Evolutionary conservation across 2,888 invertebrate genomes (phyloP), one percentile per base, ranked within the genome.

Genomic region (Neria commutata): DNA sequence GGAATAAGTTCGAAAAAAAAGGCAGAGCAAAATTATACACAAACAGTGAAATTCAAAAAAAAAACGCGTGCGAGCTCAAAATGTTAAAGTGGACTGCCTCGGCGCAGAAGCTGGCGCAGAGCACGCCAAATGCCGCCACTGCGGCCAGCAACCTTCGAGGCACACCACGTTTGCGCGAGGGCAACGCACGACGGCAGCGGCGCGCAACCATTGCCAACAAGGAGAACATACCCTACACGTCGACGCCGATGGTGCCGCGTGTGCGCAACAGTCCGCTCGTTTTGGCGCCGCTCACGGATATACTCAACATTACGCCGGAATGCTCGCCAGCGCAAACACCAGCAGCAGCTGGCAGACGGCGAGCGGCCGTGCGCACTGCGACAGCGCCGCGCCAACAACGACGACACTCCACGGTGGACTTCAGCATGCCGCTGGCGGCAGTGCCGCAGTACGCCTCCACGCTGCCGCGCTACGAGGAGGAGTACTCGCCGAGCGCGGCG

Each of bases 61-160:
- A n/a, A n/a, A n/a, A n/a, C n/a, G n/a, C n/a, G n/a, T n/a, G n/a
- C n/a, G n/a, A n/a, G n/a, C n/a, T n/a, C n/a, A 67, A 51, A 21
- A 80, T 80, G 80, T 74, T 80, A 47, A 80, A 80, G 76, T 80
- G 80, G 80, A 76, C 81, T 11, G 71, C 75, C n/a, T 73, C 80
- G 34, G 71, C 72, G 23, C 76, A 77, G 49, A 72, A 72, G 59
- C 46, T 69, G 47, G 37, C 69, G 52, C 69, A 73, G 58, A 71
- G 72, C 51, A 60, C 70, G 26, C 54, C 69, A 19, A 58, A 47
- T 16, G 54, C 21, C 21, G 63, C 59, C 6, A 62, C 56, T 49
- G 51, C 49, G 45, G n/a, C 14, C 57, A 40, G 46, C 47, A 50
- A n/a, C n/a, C 10, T 56, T 16, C 54, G 56, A 5, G 60, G 59